Conservation (phyloP, 2,113 vertebrate genomes). For the Percina caprodes region DNA sequence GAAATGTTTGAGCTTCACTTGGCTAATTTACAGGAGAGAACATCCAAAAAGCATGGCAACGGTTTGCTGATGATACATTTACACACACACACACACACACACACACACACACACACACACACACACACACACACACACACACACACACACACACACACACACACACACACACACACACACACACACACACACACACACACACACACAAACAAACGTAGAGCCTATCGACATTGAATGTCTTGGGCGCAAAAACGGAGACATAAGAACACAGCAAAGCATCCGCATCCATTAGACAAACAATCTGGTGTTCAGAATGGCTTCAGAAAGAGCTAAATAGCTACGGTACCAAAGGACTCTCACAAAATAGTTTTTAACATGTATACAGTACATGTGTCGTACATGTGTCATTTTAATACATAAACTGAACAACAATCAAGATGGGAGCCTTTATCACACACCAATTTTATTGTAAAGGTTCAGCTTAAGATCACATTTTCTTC, state of each 20-base stretch:
- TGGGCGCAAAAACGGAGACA: background rate
- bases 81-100: background rate
- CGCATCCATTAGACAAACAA: background rate
- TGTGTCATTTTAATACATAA: background rate
- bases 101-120: background rate
- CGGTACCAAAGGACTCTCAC: background rate
- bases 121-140: background rate
- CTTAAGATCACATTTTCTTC: background rate
- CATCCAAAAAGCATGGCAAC: constrained; percentile 12
- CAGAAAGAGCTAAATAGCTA: background rate
- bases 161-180: background rate
- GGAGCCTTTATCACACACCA: background rate
- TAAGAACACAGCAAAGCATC: constrained; percentile 7
- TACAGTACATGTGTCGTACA: background rate
- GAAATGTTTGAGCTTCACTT: constrained; percentile 34
- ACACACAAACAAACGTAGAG: background rate
- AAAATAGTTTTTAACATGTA: background rate
- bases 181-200: background rate
- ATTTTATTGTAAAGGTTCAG: background rate
- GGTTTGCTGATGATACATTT: constrained; percentile 29
- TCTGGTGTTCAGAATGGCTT: background rate
- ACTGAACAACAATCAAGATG: background rate
- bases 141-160: background rate
- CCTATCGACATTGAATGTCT: background rate
- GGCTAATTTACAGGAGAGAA: constrained; percentile 27